Evolutionary conservation across 2,113 vertebrate genomes (phyloP).

Genomic region (Aptenodytes forsteri): DNA sequence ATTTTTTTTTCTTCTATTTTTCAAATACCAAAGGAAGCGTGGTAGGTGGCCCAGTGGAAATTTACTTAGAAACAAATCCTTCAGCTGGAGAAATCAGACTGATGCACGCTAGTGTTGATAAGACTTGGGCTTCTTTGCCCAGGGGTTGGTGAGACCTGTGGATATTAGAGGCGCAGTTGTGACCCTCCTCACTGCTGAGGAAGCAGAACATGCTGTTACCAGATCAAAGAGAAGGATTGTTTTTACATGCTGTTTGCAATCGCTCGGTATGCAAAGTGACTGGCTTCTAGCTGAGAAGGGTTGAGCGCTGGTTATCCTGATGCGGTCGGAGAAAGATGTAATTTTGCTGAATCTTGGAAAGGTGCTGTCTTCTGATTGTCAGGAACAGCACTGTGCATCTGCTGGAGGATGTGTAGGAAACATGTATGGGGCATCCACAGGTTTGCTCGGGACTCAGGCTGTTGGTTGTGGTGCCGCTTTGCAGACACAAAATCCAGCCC

Average conservation of each 20-base stretch:
- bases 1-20: background rate
- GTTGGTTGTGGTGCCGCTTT: background rate
- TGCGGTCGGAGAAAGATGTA: background rate
- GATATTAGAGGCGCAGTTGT: background rate
- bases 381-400: rapidly evolving
- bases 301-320: background rate
- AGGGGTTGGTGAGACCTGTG: background rate
- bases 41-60: background rate
- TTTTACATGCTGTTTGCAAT: background rate
- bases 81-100: background rate
- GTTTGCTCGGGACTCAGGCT: background rate
- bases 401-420: background rate
- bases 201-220: background rate
- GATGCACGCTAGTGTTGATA: background rate
- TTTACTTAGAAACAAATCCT: background rate
- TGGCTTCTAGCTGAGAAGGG: background rate
- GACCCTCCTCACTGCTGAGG: background rate
- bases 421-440: background rate
- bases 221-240: background rate
- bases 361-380: background rate
- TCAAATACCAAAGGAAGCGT: background rate
- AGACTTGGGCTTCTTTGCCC: background rate
- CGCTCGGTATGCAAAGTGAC: rapidly evolving
- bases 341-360: background rate
- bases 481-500: background rate